phyloP scores from a whole-genome alignment of 2,113 vertebrate genomes.

The Dasyprocta punctata region DNA sequence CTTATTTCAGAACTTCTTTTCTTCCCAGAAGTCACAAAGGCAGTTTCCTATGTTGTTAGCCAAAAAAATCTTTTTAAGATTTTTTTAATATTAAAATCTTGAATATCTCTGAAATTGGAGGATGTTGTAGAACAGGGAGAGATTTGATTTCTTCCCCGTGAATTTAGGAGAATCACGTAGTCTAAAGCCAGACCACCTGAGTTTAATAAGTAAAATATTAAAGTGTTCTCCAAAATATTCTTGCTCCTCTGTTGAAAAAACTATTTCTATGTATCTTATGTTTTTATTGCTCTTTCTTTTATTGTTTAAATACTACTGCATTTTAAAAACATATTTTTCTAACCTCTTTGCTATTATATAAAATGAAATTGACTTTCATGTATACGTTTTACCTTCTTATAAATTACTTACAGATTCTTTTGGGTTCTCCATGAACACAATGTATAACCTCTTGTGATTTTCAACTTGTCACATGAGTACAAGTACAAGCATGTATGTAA shows the following conservation, averaged over 20 bases:
- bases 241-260: conserved; percentile 33
- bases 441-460: background rate
- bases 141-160: background rate
- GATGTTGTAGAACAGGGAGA: background rate
- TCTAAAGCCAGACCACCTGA: background rate
- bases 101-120: background rate
- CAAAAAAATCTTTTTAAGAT: background rate
- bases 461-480: background rate
- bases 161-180: background rate
- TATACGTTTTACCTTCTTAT: conserved; percentile 27
- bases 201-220: background rate
- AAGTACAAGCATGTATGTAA: background rate
- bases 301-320: background rate
- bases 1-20: conserved; percentile 25
- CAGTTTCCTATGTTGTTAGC: background rate
- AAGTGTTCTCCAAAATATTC: background rate
- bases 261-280: background rate
- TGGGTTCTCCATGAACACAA: background rate
- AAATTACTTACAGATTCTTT: conserved; percentile 15
- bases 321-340: background rate
- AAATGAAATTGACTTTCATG: conserved; percentile 19
- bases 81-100: conserved; percentile 38
- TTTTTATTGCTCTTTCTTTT: conserved; percentile 1
- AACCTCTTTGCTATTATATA: background rate
- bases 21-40: background rate